These are phyloP conservation scores for Rynchops niger DNA, from an alignment of 2,113 vertebrate species.

Conservation along the genomic window DNA sequence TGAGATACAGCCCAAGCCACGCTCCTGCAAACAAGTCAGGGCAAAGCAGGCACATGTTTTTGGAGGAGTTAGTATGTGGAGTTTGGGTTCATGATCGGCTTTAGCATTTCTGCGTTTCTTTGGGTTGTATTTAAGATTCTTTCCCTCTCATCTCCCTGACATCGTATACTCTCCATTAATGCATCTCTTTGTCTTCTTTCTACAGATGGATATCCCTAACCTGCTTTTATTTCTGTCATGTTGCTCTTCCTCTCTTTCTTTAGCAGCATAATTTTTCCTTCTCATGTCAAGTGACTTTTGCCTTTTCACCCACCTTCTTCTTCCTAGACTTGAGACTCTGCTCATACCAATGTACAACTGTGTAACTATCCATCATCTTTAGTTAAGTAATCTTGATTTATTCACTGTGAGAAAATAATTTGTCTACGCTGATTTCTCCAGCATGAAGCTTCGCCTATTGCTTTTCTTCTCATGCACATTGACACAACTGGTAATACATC, in stretches of 20 bases:
- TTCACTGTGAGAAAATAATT: background rate
- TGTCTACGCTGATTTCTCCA: background rate
- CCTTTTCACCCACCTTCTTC: background rate
- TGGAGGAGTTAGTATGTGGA: background rate
- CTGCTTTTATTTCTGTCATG: background rate
- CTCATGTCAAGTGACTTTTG: background rate
- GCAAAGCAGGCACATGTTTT: background rate
- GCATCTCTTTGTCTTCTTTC: background rate
- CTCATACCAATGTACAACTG: background rate
- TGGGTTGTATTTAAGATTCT: background rate
- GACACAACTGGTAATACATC: background rate
- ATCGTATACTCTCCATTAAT: background rate
- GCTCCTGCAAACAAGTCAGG: background rate
- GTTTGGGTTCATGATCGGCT: background rate
- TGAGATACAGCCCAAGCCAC: fast-evolving
- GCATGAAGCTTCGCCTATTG: background rate
- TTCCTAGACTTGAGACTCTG: background rate
- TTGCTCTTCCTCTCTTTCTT: background rate
- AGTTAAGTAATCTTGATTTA: background rate
- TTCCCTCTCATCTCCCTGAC: background rate
- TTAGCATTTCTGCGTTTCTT: background rate
- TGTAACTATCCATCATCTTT: background rate
- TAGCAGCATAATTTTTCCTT: background rate
- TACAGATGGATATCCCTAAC: background rate
- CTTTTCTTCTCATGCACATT: background rate